These are phyloP conservation scores for Syrphus vitripennis DNA, from an alignment of 2,888 invertebrate genomes.

Conservation along the genomic window DNA sequence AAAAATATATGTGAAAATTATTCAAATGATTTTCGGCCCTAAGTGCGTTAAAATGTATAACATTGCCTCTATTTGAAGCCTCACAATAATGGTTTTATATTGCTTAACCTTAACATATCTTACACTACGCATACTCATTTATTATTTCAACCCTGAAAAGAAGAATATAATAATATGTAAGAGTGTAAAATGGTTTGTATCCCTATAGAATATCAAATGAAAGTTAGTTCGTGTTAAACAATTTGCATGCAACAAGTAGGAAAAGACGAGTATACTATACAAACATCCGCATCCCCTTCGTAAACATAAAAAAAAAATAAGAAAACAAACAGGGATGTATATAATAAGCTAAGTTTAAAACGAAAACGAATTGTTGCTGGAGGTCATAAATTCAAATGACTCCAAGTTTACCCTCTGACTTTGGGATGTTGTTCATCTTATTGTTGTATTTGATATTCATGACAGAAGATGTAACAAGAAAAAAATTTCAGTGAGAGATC, in stretches of 20 bases:
- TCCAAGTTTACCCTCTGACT: neutral
- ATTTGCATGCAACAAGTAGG: conserved; percentile 9
- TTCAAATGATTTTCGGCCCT: neutral
- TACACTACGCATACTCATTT: neutral
- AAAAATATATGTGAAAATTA: conserved; percentile 10
- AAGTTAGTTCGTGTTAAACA: conserved; percentile 8
- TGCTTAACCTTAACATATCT: neutral
- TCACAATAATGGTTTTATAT: neutral
- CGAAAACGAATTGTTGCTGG: neutral
- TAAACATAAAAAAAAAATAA: neutral
- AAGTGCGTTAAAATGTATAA: neutral
- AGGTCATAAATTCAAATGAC: conserved; percentile 18
- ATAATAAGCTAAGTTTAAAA: conserved; percentile 5
- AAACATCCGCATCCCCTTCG: neutral
- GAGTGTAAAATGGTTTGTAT: conserved; percentile 1
- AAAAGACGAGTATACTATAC: neutral
- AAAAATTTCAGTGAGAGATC: neutral
- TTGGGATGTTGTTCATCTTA: neutral
- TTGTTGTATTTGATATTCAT: neutral
- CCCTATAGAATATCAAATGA: neutral
- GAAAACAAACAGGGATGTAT: neutral
- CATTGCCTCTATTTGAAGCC: neutral
- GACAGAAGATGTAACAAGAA: neutral
- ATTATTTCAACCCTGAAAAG: neutral
- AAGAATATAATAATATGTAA: neutral